phyloP scores from a whole-genome alignment of 2,888 invertebrate genomes.

The Ormyrus nitidulus region DNA sequence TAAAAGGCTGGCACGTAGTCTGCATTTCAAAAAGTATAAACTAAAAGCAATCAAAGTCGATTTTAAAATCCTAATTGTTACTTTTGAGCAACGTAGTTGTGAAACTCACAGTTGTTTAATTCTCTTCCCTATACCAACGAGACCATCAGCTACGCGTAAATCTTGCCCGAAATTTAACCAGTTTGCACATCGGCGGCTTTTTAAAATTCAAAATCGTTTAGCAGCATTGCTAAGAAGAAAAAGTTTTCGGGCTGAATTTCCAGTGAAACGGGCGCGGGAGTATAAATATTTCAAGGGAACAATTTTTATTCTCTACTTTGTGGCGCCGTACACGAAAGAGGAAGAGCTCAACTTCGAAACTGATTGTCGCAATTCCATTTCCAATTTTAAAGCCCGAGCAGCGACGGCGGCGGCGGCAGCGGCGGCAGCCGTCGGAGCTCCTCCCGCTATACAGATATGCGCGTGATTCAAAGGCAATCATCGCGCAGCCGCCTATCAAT shows the following conservation, averaged over 20 bases:
- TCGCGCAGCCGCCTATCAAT: slow-evolving; percentile 51
- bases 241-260: too few relatives aligned
- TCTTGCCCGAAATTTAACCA: too few relatives aligned
- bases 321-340: slow-evolving; percentile 40
- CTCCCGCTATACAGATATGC: background rate
- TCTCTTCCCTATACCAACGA: too few relatives aligned
- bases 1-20: too few relatives aligned
- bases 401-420: background rate
- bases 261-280: background rate
- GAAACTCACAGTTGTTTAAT: too few relatives aligned
- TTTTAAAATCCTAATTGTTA: too few relatives aligned
- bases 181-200: too few relatives aligned
- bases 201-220: background rate
- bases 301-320: slow-evolving; percentile 21
- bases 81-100: too few relatives aligned
- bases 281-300: slow-evolving; percentile 17
- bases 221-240: background rate
- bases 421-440: background rate
- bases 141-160: too few relatives aligned
- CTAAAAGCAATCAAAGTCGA: too few relatives aligned
- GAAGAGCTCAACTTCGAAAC: slow-evolving; percentile 50
- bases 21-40: too few relatives aligned
- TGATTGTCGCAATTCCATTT: slow-evolving; percentile 52
- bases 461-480: slow-evolving; percentile 53
- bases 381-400: slow-evolving; percentile 49